phyloP scores from a whole-genome alignment of 2,797 vertebrate genomes.

The Leptatherina wallacei region DNA sequence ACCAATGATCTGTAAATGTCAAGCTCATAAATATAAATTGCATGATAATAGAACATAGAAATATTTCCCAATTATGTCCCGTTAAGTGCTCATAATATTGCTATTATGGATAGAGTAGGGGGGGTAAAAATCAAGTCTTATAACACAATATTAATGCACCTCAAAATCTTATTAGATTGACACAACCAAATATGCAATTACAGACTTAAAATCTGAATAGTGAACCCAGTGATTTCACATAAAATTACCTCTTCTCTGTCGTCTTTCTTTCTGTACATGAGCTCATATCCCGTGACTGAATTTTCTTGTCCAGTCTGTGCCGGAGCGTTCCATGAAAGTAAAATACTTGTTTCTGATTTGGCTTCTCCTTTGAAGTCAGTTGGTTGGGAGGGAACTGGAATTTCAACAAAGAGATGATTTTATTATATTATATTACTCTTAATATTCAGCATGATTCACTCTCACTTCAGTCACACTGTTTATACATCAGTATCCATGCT shows the following conservation, averaged over 20 bases:
- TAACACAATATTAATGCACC: neutral
- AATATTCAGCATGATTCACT: conserved; percentile 17
- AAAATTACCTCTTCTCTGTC: conserved; percentile 92
- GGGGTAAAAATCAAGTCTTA: neutral
- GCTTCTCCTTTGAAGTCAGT: conserved; percentile 97
- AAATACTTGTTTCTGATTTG: conserved; percentile 97
- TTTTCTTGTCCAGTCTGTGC: conserved; percentile 89
- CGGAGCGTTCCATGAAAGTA: conserved; percentile 95
- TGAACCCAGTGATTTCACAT: neutral
- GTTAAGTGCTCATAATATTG: conserved; percentile 1
- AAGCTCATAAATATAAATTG: conserved; percentile 3
- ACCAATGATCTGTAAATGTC: conserved; percentile 4
- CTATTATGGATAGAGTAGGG: neutral
- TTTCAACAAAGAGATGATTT: conserved; percentile 37
- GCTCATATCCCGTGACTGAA: conserved; percentile 93
- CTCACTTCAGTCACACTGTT: conserved; percentile 15
- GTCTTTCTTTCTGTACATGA: conserved; percentile 95
- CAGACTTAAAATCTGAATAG: neutral
- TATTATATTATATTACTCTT: conserved; percentile 45
- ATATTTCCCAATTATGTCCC: neutral
- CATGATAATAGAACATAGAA: neutral
- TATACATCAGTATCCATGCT: conserved; percentile 2
- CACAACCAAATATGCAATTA: neutral
- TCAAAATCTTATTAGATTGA: neutral
- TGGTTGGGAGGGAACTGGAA: conserved; percentile 94